Conservation (phyloP, 2,797 vertebrate species). For the Gallinago solitaria region DNA sequence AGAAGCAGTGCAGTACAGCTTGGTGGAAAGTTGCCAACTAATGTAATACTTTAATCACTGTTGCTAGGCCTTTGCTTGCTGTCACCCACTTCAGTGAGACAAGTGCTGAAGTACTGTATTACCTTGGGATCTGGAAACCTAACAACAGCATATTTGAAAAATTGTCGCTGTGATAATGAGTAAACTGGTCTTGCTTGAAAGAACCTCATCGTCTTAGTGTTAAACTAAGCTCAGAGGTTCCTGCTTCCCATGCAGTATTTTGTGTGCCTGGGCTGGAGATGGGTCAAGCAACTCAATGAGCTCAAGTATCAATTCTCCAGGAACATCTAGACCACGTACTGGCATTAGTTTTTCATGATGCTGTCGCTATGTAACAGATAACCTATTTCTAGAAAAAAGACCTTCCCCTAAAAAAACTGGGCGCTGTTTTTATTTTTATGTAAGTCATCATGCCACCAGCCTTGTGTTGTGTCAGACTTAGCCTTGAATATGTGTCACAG, state of each 20-base stretch:
- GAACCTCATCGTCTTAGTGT: not conserved
- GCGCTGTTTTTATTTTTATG: not conserved
- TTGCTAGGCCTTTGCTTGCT: not conserved
- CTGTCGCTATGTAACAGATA: not conserved
- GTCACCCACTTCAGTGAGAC: constrained; percentile 8
- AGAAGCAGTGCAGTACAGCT: not conserved
- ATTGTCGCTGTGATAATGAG: not conserved
- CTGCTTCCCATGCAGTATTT: not conserved
- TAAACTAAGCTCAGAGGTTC: not conserved
- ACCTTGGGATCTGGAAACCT: not conserved
- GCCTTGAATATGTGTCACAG: not conserved
- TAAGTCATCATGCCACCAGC: not conserved
- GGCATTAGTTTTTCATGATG: not conserved
- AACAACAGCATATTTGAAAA: constrained; percentile 11
- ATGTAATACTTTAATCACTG: not conserved
- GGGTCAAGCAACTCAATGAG: not conserved
- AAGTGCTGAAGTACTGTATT: not conserved
- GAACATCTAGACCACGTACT: not conserved
- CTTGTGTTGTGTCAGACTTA: not conserved
- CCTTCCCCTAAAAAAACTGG: not conserved
- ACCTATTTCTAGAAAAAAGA: not conserved
- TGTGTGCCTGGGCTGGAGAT: not conserved
- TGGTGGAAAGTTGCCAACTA: not conserved
- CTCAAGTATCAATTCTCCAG: not conserved
- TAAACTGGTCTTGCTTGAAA: constrained; percentile 26